Base-by-base conservation (phyloP, 1,140 invertebrate genomes). In the Alviniconcha marisindica region DNA sequence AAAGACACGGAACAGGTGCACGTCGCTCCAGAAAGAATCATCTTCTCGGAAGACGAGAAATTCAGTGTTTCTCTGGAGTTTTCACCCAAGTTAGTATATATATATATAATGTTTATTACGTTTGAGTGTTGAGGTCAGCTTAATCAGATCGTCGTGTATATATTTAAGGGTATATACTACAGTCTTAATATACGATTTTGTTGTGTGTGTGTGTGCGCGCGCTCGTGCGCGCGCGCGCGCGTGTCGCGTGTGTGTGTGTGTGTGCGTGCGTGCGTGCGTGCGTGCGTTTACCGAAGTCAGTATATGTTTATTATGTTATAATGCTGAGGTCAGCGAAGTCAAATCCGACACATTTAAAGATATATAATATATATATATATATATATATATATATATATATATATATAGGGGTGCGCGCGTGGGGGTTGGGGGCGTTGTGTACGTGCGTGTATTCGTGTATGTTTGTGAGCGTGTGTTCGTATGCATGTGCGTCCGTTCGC, bases 51-150 rank as follows among this genome's bases (percentile, higher is more conserved):
- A n/a, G 81, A 82, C 36, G 81, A 82, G 40, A 76, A 82, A 31
- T 82, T 82, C 54, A 82, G 81, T 63, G 73, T 82, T 44, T 76
- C 81, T 4, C 51, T 82, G 71, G 81, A 82, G 54, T 82, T 82
- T 38, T 82, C 69, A 21, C 81, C 81, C 5, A 76, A 82, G 81
- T 82, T 10, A 51, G 81, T 82, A 40, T 48, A 10, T 48, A 18
- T 18, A 48, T 48, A 18, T 18, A 48, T 18, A 48, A 48, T 48
- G 5, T 48, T 48, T 5, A 48, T 18, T 48, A 48, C 44, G 44
- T 48, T 5, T 48, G 44, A 48, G 18, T n/a, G n/a, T n/a, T n/a
- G n/a, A n/a, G n/a, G n/a, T n/a, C n/a, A n/a, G n/a, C n/a, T n/a
- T n/a, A n/a, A n/a, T n/a, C n/a, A n/a, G n/a, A n/a, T n/a, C n/a